These are phyloP conservation scores for Metalampra italica DNA, from an alignment of 2,888 invertebrate genomes.

Conservation along the genomic window DNA sequence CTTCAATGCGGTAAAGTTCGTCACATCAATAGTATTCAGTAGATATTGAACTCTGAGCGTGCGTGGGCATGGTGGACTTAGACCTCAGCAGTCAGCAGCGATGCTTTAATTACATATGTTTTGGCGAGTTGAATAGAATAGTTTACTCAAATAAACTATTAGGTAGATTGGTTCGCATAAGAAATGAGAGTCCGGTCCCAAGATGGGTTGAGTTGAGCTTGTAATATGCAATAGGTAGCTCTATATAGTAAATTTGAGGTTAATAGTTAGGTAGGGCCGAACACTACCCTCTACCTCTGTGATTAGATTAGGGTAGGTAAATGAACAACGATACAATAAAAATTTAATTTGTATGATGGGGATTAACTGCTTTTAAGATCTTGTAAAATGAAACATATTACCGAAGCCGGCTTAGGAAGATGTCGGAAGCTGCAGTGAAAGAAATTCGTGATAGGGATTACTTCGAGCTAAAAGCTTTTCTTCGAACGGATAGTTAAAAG, in stretches of 20 bases:
- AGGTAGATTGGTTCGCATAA: conserved; percentile 8
- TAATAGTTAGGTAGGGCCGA: too few relatives aligned
- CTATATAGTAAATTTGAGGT: neutral
- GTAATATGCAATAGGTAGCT: neutral
- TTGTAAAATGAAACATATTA: conserved; percentile 1
- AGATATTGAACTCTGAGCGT: too few relatives aligned
- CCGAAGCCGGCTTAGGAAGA: neutral
- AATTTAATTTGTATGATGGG: too few relatives aligned
- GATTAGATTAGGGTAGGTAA: too few relatives aligned
- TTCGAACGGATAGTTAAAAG: neutral
- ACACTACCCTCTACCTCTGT: too few relatives aligned
- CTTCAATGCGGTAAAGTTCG: neutral
- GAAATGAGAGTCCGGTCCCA: neutral
- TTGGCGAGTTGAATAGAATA: conserved; percentile 2
- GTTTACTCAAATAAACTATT: conserved; percentile 10
- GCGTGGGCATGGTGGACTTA: neutral
- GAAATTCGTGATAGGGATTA: conserved; percentile 7
- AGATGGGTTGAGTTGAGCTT: neutral
- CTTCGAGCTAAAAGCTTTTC: neutral
- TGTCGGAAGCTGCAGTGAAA: conserved; percentile 4
- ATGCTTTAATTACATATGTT: too few relatives aligned
- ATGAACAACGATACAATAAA: too few relatives aligned
- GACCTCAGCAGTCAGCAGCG: conserved; percentile 2
- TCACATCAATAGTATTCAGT: too few relatives aligned
- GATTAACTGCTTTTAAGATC: neutral